Evolutionary conservation across 2,113 vertebrate species (phyloP), one percentile per base, ranked within the genome.

Genomic region (Istiophorus platypterus): DNA sequence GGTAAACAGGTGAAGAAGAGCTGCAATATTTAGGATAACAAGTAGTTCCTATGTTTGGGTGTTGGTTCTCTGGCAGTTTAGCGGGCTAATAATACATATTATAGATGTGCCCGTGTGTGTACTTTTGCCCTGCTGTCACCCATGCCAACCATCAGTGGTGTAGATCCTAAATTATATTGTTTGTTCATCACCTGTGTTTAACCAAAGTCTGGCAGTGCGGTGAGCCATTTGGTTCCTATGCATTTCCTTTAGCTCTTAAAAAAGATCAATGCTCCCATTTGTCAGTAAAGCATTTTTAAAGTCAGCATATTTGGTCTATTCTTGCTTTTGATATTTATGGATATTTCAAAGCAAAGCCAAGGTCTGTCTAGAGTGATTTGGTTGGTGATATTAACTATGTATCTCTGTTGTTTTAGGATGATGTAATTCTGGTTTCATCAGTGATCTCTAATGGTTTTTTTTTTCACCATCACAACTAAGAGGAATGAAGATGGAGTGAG

Each of bases 61-160:
- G 85, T 78, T 76, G 68, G 85, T 75, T 82, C 69, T n/a, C 9
- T 64, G 49, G 57, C 66, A 68, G 65, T 57, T 63, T n/a, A 75
- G 58, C 76, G 71, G 70, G 20, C 29, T 76, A 86, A 84, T 86
- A 77, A 90, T 67, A 81, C 74, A 78, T 63, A 20, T 76, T 75
- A 41, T 14, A 57, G 18, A 72, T 0, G 29, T 51, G 78, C 78
- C 42, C 70, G 63, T 57, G 72, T 56, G 73, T 86, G 27, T 63
- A 26, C 58, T 34, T 39, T 39, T 63, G 56, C 51, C 69, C 58
- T 63, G 56, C 47, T 64, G 52, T 15, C 45, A 64, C 24, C 65
- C 22, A 20, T 17, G 13, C 59, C 52, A 72, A 42, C 47, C 56
- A 34, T 49, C 37, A 41, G 18, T 14, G 15, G 8, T 14, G 41